Base-by-base conservation (phyloP, 2,113 vertebrate genomes). In the Clupea harengus region DNA sequence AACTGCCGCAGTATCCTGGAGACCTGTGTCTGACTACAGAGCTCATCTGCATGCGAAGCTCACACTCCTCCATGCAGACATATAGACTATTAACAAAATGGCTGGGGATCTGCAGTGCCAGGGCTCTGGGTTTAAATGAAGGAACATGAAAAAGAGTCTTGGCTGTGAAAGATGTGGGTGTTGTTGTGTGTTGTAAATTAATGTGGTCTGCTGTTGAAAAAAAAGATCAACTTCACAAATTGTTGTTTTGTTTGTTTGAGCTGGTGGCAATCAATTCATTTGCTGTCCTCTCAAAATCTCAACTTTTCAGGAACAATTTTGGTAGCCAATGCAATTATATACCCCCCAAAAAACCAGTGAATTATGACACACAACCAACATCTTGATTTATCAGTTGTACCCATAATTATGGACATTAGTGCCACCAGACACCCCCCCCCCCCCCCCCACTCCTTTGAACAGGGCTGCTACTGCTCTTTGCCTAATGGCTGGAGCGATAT, bases 21-120 rank as follows among this genome's bases (percentile, higher is more conserved):
- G 72, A 28, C 72, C 10, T 32, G 32, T 1, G 3, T 17, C 11
- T 78, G 72, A 78, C 72, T 78, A 28, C 32, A 32, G 28, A 78
- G 28, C 72, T 78, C 72, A 78, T 78, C 32, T 17, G 72, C 72
- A 78, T 78, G 72, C 72, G 39, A 0, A 78, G 72, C 72, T 78
- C 72, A 78, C 28, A 78, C 11, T 15, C 28, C 10, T 78, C 25
- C 28, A 17, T 32, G 25, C 32, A 78, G 32, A 39, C 72, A 78
- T 78, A 78, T 78, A 32, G 72, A 78, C 72, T 44, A 78, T 78
- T 78, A 78, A 78, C 72, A 39, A 78, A 78, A 78, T 44, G 72
- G 72, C 72, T 78, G 72, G 72, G 72, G 72, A 78, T 10, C 10
- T 4, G 28, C 72, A 5, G 72, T 78, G 32, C 72, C 72, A 78